Evolutionary conservation across 2,888 invertebrate genomes (phyloP), one percentile per base, ranked within the genome.

Genomic region (Apeira syringaria): DNA sequence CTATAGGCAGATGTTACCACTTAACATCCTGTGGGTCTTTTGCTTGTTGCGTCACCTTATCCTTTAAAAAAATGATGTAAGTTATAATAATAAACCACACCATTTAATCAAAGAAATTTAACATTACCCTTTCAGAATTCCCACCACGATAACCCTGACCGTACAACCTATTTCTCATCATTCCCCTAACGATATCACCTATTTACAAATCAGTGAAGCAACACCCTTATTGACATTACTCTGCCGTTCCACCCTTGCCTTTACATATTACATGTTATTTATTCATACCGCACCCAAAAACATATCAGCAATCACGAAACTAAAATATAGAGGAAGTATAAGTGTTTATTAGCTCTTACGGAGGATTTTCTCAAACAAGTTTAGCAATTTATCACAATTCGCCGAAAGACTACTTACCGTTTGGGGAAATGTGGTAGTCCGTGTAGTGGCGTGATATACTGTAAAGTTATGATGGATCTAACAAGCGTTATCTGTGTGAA

Each of bases 301-400:
- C 40, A 39, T 35, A 46, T 46, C 45, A 39, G 36, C 33, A 36
- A 46, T 40, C 28, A 33, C 25, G 27, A 28, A 22, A 29, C 35
- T 20, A 12, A 37, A 32, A 32, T 33, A 37, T 25, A 37, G 12
- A 26, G 13, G 10, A 32, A 36, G 9, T 30, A 28, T 38, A 45
- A 45, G 44, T 45, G 34, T 39, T 45, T 45, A 45, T 45, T 38
- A 34, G 39, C 44, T 35, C 5, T 25, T 35, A 28, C 32, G n/a
- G 17, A 28, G 13, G 38, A 12, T 26, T 30, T 15, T 12, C 40
- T 29, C 26, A 13, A 28, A 22, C 13, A 45, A 45, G 33, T 45
- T 45, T 34, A 8, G 38, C 44, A 34, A 34, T 45, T 45, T 34
- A 38, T 44, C 38, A 44, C 28, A 38, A 18, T 44, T 38, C 44